Evolutionary conservation across 2,888 invertebrate species (phyloP).

Genomic region (Thecophora atra): DNA sequence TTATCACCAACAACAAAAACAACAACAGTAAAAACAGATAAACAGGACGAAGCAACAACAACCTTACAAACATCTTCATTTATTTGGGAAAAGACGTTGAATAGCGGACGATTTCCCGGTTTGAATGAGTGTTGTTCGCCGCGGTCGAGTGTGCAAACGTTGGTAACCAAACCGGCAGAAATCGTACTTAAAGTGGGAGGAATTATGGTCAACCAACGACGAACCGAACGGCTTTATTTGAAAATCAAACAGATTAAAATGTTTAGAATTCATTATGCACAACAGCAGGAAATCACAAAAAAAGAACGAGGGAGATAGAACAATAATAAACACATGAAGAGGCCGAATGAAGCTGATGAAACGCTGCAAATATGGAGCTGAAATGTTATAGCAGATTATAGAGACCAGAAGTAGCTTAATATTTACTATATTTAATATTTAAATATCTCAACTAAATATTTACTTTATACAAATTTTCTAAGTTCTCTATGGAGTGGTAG

Average conservation of each 20-base stretch:
- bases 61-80: slow-evolving; percentile 28
- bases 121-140: too few relatives aligned
- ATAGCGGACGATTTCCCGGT: background rate
- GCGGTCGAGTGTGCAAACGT: slow-evolving; percentile 8
- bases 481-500: too few relatives aligned
- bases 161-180: slow-evolving; percentile 1
- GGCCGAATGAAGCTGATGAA: too few relatives aligned
- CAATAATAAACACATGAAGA: too few relatives aligned
- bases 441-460: too few relatives aligned
- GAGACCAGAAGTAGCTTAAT: too few relatives aligned
- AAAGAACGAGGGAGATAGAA: background rate
- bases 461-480: too few relatives aligned
- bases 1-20: slow-evolving; percentile 8
- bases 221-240: slow-evolving; percentile 24
- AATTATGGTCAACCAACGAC: slow-evolving; percentile 33
- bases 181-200: slow-evolving; percentile 28
- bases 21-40: slow-evolving; percentile 2
- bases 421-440: too few relatives aligned
- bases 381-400: too few relatives aligned
- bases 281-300: background rate
- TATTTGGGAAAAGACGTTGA: slow-evolving; percentile 20
- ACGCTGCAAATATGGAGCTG: too few relatives aligned
- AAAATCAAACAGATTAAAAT: slow-evolving; percentile 35
- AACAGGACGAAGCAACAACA: background rate
- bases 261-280: slow-evolving; percentile 22